These are phyloP conservation scores for Anseranas semipalmata DNA, from an alignment of 2,113 vertebrate genomes.

Conservation along the genomic window DNA sequence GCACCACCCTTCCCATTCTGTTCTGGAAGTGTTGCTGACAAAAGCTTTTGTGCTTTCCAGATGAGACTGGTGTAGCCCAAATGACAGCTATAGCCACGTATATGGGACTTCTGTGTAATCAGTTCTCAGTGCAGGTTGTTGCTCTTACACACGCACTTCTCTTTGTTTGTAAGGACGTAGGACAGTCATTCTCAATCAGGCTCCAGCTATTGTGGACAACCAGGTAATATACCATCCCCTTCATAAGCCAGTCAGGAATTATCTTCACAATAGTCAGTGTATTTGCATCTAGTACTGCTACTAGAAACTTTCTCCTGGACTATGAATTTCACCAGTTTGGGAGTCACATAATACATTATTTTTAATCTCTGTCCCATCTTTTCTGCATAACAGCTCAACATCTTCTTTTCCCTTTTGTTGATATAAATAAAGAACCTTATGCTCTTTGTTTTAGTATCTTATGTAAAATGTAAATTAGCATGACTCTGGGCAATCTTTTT, in stretches of 20 bases:
- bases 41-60: background rate
- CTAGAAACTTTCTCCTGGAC: background rate
- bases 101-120: background rate
- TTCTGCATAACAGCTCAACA: background rate
- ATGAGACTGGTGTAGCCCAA: background rate
- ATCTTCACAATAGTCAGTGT: background rate
- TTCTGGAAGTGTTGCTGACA: background rate
- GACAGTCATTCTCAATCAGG: background rate
- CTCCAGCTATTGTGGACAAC: background rate
- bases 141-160: background rate
- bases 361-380: background rate
- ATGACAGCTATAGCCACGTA: background rate
- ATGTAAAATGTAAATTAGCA: background rate
- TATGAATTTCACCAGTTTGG: background rate
- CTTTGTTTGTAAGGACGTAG: background rate
- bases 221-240: background rate
- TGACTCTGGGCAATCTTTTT: background rate
- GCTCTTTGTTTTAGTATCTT: background rate
- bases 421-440: background rate
- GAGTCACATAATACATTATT: background rate
- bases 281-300: background rate
- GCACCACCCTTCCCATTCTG: background rate
- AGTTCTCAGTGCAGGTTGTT: background rate
- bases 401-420: background rate
- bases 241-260: background rate